phyloP scores from a whole-genome alignment of 2,888 invertebrate species.

The Archaeoteleia sp. region DNA sequence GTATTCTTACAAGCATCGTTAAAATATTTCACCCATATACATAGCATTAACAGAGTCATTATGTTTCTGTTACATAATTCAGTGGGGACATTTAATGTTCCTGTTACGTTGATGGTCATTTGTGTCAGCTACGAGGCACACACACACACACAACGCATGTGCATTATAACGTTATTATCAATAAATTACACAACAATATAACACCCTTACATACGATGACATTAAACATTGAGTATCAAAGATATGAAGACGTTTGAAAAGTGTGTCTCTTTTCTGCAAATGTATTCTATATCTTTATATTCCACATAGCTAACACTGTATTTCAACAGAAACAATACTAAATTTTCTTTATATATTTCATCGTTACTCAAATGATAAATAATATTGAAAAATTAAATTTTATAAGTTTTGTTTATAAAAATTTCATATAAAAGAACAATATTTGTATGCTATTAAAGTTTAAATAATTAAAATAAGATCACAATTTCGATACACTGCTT shows the following conservation, averaged over 20 bases:
- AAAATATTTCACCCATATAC: slow-evolving; percentile 14
- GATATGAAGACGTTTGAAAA: not conserved
- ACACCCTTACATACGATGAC: slow-evolving; percentile 6
- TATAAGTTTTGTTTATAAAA: too few species aligned
- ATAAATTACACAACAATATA: slow-evolving; percentile 27
- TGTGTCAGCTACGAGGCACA: slow-evolving; percentile 1
- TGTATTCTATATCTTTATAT: too few species aligned
- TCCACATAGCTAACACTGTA: too few species aligned
- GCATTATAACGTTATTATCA: slow-evolving; percentile 20
- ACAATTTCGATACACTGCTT: too few species aligned
- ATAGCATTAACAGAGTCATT: slow-evolving; percentile 13
- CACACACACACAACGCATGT: slow-evolving; percentile 14
- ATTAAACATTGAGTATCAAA: slow-evolving; percentile 1
- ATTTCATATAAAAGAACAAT: too few species aligned
- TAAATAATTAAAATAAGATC: too few species aligned
- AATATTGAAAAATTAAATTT: too few species aligned
- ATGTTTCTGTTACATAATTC: slow-evolving; percentile 27
- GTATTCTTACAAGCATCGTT: not conserved
- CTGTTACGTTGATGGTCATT: slow-evolving; percentile 6
- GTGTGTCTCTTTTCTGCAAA: not conserved
- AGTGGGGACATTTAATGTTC: slow-evolving; percentile 14
- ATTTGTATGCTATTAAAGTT: too few species aligned
- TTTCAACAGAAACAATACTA: too few species aligned
- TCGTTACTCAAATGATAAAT: too few species aligned
- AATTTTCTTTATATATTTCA: too few species aligned